Base-by-base conservation (phyloP, 2,113 vertebrate genomes). In the Hippoglossus stenolepis region DNA sequence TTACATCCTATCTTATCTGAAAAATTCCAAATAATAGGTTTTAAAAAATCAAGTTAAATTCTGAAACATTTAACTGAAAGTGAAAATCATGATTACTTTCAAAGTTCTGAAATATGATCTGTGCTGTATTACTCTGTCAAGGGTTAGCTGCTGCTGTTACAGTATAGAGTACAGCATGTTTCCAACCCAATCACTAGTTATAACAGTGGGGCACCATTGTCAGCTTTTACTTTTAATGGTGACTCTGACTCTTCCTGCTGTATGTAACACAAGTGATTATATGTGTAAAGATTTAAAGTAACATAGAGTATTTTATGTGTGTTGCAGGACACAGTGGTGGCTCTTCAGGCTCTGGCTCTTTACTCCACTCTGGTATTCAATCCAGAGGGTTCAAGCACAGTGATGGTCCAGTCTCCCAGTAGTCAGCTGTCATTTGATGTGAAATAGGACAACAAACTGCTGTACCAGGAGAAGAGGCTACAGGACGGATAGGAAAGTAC, bases 301-400 rank as follows among this genome's bases (percentile, higher is more conserved):
- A 17, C 47, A 18, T 40, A 12, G 2, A 40, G 38, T 40, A 18
- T 49, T 49, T 56, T 13, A 21, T 21, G 53, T 38, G 54, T 21
- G 57, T 77, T 75, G 53, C 11, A 96, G 96, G 96, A 96, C 84
- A 96, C 96, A 10, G 91, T 95, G 58, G 94, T 93, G 0, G 96
- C 96, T 71, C 93, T 96, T 31, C 95, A 97, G 88, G 96, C 95
- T 71, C 81, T 97, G 65, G 87, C 96, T 70, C 95, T 94, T 31
- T 96, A 96, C 14, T 89, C 94, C 35, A 74, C 85, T 0, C 62
- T 89, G 79, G 93, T 91, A 0, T 94, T 94, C 74, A 92, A 69
- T 60, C 70, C 70, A 26, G 0, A 62, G 17, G 58, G 92, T 87
- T 77, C 85, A 3, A 81, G 82, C 21, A 63, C 78, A 82, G 83